Evolutionary conservation across 2,113 vertebrate species (phyloP), one percentile per base, ranked within the genome.

Genomic region (Syngnathus scovelli): DNA sequence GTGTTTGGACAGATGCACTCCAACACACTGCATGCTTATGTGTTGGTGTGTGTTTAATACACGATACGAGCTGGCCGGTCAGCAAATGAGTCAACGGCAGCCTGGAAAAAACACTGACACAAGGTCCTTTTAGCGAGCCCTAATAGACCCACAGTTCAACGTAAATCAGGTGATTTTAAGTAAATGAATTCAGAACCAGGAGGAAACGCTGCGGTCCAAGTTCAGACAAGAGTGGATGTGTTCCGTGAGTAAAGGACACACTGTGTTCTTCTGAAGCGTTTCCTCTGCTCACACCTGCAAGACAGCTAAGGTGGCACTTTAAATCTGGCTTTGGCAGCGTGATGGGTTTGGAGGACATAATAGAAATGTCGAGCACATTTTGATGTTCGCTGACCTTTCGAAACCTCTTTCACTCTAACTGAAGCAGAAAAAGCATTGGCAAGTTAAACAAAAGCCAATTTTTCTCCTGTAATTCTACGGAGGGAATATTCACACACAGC

Each of bases 1-100:
- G 33, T 61, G 63, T 58, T 3, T 52, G 44, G 36, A 19, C 18
- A 27, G 48, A 66, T 23, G 33, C 48, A 39, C 27, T 36, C 4
- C 12, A 66, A 52, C 49, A 66, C 64, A 66, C 37, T 66, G 23
- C 27, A 1, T 43, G 64, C 39, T 49, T 66, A 8, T 27, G 15
- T 19, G 33, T 38, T 6, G 12, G 63, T 38, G 63, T 48, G 62
- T 36, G 51, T 54, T 55, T 58, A 18, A 58, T 38, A 15, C 12
- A 39, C 36, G 46, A 9, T 13, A 54, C 49, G 18, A 38, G 48
- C 36, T 52, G 64, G 66, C 38, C 21, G 27, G 41, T 68, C 60
- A 64, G 64, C 27, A 33, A 46, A 67, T 49, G 6, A 69, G 68
- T 80, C 76, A 65, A 65, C 64, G 39, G 19, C 21, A 75, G 70